These are phyloP conservation scores for Mellivora capensis DNA, from an alignment of 2,113 vertebrate genomes.

Conservation along the genomic window DNA sequence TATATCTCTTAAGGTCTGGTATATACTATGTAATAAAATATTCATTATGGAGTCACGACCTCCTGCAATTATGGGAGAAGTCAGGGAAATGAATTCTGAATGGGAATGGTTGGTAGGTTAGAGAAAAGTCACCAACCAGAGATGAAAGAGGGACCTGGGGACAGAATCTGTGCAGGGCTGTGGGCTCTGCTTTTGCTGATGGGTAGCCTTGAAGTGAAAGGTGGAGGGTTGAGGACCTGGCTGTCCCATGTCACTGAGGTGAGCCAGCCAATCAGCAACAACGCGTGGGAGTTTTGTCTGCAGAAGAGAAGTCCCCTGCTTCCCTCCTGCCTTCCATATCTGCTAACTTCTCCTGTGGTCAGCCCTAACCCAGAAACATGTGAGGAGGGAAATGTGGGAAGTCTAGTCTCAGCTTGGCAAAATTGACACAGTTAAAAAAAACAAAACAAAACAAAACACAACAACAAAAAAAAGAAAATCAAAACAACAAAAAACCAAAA, in stretches of 20 bases:
- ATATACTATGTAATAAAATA: background rate
- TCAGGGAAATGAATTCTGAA: background rate
- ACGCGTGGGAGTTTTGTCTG: background rate
- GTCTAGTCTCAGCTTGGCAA: background rate
- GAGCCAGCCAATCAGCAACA: background rate
- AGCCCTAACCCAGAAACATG: background rate
- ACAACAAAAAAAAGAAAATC: background rate
- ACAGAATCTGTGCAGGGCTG: background rate
- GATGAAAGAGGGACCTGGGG: background rate
- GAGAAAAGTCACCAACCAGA: background rate
- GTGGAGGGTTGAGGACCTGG: background rate
- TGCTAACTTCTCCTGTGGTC: background rate
- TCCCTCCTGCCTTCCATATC: background rate
- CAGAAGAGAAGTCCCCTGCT: rapidly evolving
- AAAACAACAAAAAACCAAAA: background rate
- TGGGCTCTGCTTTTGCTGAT: background rate
- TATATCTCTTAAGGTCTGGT: background rate
- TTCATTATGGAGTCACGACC: no score
- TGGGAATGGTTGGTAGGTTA: background rate
- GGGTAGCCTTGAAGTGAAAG: background rate
- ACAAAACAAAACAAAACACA: background rate
- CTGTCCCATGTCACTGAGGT: background rate
- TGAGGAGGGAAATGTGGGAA: background rate
- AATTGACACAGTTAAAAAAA: background rate
- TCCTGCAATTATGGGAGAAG: background rate